Evolutionary conservation across 2,888 invertebrate genomes (phyloP).

Genomic region (Panzeria rudis): DNA sequence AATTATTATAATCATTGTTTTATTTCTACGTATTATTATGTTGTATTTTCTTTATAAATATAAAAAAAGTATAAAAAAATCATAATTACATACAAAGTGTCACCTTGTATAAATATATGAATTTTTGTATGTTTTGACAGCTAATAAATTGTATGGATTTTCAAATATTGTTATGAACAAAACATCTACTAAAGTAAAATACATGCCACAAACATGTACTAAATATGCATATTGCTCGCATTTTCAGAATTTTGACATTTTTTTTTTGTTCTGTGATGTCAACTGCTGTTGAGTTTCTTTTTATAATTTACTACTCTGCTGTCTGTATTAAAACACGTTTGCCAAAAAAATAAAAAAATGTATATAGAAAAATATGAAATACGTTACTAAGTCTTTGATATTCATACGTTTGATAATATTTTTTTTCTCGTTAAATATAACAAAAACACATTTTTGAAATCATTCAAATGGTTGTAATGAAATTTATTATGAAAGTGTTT

Average conservation of each 20-base stretch:
- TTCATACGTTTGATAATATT: not conserved
- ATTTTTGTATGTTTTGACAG: conserved; percentile 33
- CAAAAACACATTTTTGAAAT: conserved; percentile 4
- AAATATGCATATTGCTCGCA: conserved; percentile 49
- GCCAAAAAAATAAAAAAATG: not conserved
- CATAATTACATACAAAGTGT: conserved; percentile 7
- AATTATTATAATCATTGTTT: conserved; percentile 19
- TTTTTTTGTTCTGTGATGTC: conserved; percentile 31
- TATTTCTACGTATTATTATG: conserved; percentile 5
- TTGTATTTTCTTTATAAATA: conserved; percentile 21
- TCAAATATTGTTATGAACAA: not conserved
- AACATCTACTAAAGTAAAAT: not conserved
- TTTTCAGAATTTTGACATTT: conserved; percentile 33
- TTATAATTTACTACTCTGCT: conserved; percentile 31
- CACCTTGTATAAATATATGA: conserved; percentile 14
- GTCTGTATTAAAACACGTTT: conserved; percentile 16
- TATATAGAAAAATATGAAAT: not conserved
- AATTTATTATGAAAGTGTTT: conserved; percentile 21
- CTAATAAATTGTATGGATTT: conserved; percentile 29
- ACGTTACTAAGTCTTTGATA: not conserved
- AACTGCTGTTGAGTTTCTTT: conserved; percentile 20
- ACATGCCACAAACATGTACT: conserved; percentile 26
- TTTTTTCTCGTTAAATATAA: conserved; percentile 24
- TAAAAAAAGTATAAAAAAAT: not conserved
- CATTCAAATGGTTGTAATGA: conserved; percentile 9